Evolutionary conservation across 2,888 invertebrate genomes (phyloP).

Genomic region (Zhuqinia jingwanae): DNA sequence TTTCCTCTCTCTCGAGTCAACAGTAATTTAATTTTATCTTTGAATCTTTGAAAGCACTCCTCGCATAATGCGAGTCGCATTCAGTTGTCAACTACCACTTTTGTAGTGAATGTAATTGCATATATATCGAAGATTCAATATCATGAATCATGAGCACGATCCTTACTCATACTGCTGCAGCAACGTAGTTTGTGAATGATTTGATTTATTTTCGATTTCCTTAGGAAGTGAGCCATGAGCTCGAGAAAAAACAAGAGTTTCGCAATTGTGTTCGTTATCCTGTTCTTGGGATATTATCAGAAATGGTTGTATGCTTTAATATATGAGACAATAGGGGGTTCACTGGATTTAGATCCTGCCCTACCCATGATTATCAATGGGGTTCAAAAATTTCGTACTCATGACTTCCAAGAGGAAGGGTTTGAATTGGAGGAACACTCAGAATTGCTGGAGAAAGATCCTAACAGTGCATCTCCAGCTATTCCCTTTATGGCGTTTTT

Average conservation of each 20-base stretch:
- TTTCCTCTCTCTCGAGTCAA: too few relatives aligned
- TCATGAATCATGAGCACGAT: too few relatives aligned
- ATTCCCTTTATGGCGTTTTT: conserved; percentile 14
- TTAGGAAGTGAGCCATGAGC: conserved; percentile 55
- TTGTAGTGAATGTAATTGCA: too few relatives aligned
- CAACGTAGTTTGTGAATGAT: too few relatives aligned
- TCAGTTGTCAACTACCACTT: too few relatives aligned
- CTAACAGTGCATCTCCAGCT: neutral
- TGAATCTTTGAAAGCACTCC: too few relatives aligned
- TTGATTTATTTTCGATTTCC: too few relatives aligned
- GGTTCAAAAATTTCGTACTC: conserved; percentile 11
- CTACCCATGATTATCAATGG: conserved; percentile 54
- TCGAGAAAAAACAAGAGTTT: conserved; percentile 51
- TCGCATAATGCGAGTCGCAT: too few relatives aligned
- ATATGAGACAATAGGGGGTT: conserved; percentile 59
- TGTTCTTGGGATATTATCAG: conserved; percentile 72
- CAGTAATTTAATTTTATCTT: too few relatives aligned
- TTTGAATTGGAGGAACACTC: neutral
- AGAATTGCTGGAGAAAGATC: conserved; percentile 47
- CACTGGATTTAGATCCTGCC: conserved; percentile 54
- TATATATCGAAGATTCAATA: too few relatives aligned
- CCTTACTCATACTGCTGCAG: too few relatives aligned
- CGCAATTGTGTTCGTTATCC: conserved; percentile 66
- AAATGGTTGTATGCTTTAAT: conserved; percentile 61
- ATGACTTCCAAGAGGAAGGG: neutral